These are phyloP conservation scores for Drosophila funebris DNA, from an alignment of 1,140 invertebrate species.

Conservation along the genomic window DNA sequence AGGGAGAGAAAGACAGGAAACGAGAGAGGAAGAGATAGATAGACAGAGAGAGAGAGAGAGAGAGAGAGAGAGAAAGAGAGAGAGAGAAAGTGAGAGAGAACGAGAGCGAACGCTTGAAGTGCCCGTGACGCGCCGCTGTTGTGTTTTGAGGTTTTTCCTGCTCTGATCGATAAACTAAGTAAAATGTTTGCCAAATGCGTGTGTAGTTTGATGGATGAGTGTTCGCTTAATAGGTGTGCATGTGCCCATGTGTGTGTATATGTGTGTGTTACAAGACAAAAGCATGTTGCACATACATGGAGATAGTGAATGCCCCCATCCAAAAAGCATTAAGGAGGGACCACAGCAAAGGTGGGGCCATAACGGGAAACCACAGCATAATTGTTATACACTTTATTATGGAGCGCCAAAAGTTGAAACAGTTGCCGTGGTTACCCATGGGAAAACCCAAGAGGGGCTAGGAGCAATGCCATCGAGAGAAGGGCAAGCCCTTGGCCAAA, in stretches of 20 bases:
- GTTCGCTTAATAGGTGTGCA: neutral
- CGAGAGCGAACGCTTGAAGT: constrained; percentile 1
- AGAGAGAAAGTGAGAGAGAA: neutral
- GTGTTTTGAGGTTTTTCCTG: constrained; percentile 23
- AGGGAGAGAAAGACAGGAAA: neutral
- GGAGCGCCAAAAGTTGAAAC: neutral
- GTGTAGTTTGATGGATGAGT: constrained; percentile 1
- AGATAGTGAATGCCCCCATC: constrained; percentile 8
- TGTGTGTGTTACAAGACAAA: constrained; percentile 5
- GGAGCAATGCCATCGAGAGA: no score
- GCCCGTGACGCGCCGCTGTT: constrained; percentile 25
- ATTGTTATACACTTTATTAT: constrained; percentile 68
- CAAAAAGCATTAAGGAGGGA: neutral
- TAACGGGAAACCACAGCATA: constrained; percentile 56
- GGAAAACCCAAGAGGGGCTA: neutral
- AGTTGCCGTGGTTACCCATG: neutral
- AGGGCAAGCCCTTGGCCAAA: constrained; percentile 20
- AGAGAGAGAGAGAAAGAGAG: neutral
- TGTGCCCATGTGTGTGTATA: neutral
- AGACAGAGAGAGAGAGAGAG: no score
- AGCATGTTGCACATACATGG: neutral
- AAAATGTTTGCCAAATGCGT: constrained; percentile 33
- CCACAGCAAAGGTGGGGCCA: constrained; percentile 28
- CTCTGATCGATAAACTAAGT: constrained; percentile 28
- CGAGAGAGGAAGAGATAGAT: no score